phyloP scores from a whole-genome alignment of 2,888 invertebrate genomes.

The Acronicta psi region DNA sequence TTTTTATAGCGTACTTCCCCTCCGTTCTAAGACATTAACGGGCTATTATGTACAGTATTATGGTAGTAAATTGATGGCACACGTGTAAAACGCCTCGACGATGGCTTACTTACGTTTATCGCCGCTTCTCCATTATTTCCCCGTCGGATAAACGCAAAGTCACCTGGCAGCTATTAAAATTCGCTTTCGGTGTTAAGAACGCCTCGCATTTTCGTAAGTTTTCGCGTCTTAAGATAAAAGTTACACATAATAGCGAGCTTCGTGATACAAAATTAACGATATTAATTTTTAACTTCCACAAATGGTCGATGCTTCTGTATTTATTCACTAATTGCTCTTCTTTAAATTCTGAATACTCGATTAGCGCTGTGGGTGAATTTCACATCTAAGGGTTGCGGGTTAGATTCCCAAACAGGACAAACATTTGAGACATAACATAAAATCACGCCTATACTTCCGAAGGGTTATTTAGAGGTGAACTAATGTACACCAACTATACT shows the following conservation, averaged over 20 bases:
- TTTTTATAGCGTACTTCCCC: conserved; percentile 38
- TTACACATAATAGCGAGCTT: conserved; percentile 5
- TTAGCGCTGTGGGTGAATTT: too few species aligned
- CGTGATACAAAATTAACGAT: neutral
- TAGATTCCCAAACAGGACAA: too few species aligned
- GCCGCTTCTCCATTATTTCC: conserved; percentile 50
- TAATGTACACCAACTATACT: too few species aligned
- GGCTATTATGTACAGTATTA: conserved; percentile 51
- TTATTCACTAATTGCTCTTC: neutral
- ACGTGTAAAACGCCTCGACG: conserved; percentile 50
- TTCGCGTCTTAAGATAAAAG: conserved; percentile 21
- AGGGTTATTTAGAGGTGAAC: neutral
- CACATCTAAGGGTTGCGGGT: too few species aligned
- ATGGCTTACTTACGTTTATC: conserved; percentile 48
- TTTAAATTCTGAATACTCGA: neutral
- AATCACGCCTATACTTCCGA: too few species aligned
- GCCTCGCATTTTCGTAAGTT: conserved; percentile 19
- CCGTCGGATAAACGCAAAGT: conserved; percentile 57
- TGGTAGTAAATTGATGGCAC: conserved; percentile 49
- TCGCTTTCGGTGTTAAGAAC: conserved; percentile 56
- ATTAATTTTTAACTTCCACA: neutral
- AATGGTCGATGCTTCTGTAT: neutral
- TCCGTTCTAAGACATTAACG: conserved; percentile 47
- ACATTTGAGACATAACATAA: too few species aligned
- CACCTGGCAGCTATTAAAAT: conserved; percentile 65